Evolutionary conservation across 1,140 invertebrate genomes (phyloP), one percentile per base, ranked within the genome.

Genomic region (roundworm (Caenorhabditis elegans)): DNA sequence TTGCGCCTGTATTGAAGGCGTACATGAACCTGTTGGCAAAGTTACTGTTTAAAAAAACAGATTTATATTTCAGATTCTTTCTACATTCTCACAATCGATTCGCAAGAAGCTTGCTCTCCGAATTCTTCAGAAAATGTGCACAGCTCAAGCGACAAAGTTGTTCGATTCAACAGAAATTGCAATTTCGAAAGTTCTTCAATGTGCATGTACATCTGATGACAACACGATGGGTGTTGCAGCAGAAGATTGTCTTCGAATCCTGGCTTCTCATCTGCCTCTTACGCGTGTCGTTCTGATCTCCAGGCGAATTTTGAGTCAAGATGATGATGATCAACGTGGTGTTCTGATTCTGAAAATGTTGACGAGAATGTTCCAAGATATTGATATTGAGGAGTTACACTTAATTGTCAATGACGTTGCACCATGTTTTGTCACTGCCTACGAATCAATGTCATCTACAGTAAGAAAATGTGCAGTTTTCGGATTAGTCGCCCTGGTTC

Each of bases 121-220:
- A 39, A 70, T 70, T 70, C 34, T 70, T 13, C 60, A 70, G 22
- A 70, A 70, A 39, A 70, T 70, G 60, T 70, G 60, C 34, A 70
- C 60, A 19, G 60, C 60, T 0, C 60, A 70, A 70, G 60, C 60
- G 5, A 70, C 60, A 3, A 70, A 70, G 22, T 34, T 70, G 0
- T 22, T 19, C 34, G 60, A 70, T 34, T 70, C 60, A 19, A 70
- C 60, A 13, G 60, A 70, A 43, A 39, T 70, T 34, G 60, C 60
- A 31, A 70, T 70, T 43, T 70, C 60, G 11, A 70, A 70, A 22
- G 60, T 70, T 11, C 60, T 70, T 26, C 60, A 70, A 70, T 70
- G 60, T 8, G 60, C 60, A 1, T 39, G 31, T 19, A 22, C 60
- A 19, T 70, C 60, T 17, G 60, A 70, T 19, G 60, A 70, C 60